Base-by-base conservation (phyloP, 2,113 vertebrate species). In the Cisticola juncidis region DNA sequence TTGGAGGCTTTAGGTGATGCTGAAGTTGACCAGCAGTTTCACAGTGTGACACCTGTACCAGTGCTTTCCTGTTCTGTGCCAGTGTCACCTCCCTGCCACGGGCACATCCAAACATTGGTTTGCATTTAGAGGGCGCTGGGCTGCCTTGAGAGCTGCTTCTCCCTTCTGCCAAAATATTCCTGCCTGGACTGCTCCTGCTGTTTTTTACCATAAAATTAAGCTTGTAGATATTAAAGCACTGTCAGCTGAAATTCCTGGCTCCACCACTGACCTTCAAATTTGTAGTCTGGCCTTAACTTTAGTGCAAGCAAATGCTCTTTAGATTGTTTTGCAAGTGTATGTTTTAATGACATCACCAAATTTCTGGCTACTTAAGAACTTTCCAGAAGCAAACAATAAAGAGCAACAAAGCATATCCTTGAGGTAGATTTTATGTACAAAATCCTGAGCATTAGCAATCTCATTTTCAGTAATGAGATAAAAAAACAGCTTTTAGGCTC, bases 361-460 rank as follows among this genome's bases (percentile, higher is more conserved):
- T 60, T 70, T 70, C 56, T 69, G 60, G 5, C 35, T 88, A 33
- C 77, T 90, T 38, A 45, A 57, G 70, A 82, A 24, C n/a, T 88
- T 90, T 45, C 38, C 28, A 86, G 72, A 70, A 91, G 31, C 38
- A 86, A 95, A 50, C 36, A 77, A 57, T 40, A 82, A 94, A 60
- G 33, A 8, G 13, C 40, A 84, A 25, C 22, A 88, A 86, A 86
- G 40, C 31, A 35, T 48, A 48, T 60, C 15, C 25, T 66, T 92
- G 61, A 84, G 62, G 48, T 38, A 51, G 14, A 10, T 38, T 70
- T 78, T 58, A 14, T 24, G 15, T 64, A 70, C 26, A 91, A 91
- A 88, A 69, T 0, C 6, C 23, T 45, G 60, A 69, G 29, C 21
- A 17, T 68, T 88, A 73, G 20, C 19, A 36, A 8, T 62, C 50